Evolutionary conservation across 2,797 vertebrate genomes (phyloP).

Genomic region (Parauchenoglanis ngamensis): DNA sequence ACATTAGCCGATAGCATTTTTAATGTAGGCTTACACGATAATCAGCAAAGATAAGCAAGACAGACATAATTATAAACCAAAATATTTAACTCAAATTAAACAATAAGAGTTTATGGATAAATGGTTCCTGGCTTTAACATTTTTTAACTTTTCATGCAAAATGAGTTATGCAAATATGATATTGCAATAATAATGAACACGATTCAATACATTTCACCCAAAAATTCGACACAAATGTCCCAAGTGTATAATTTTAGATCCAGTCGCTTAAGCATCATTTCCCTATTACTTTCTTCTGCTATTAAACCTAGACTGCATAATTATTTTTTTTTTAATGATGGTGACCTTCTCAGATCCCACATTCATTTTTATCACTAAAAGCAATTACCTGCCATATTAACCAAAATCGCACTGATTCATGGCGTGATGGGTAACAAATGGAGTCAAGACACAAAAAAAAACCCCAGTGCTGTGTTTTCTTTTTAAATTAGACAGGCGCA

Average conservation of each 20-base stretch:
- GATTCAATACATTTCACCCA: not conserved
- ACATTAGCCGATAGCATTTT: not conserved
- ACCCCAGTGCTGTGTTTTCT: slow-evolving; percentile 15
- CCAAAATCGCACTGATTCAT: not conserved
- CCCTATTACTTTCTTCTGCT: not conserved
- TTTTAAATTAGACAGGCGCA: slow-evolving; percentile 59
- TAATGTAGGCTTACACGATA: not conserved
- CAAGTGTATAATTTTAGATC: not conserved
- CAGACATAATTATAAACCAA: not conserved
- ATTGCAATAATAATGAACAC: not conserved
- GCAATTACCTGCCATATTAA: slow-evolving; percentile 11
- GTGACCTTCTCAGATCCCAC: not conserved
- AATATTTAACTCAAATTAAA: not conserved
- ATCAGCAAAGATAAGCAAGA: not conserved
- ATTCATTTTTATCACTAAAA: not conserved
- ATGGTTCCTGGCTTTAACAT: not conserved
- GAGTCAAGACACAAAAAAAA: not conserved
- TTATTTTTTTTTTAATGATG: not conserved
- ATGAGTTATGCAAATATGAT: not conserved
- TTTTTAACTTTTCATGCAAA: not conserved
- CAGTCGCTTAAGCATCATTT: not conserved
- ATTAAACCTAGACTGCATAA: not conserved
- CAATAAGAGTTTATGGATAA: not conserved
- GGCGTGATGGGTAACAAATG: not conserved
- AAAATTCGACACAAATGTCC: not conserved